These are phyloP conservation scores for Panzeria rudis DNA, from an alignment of 2,888 invertebrate species.

Conservation along the genomic window DNA sequence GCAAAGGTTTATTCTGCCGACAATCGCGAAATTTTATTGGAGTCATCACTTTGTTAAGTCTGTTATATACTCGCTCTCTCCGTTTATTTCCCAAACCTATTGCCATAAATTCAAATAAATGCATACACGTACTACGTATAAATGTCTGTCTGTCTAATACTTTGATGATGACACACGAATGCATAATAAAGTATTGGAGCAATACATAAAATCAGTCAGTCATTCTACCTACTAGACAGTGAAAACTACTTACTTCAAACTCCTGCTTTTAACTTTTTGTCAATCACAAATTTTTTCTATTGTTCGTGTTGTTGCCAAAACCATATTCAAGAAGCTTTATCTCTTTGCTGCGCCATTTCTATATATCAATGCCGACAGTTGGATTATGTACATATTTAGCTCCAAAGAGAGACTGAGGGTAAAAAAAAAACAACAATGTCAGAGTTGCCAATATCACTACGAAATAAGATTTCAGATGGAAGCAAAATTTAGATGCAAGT, in stretches of 20 bases:
- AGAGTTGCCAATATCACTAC: conserved; percentile 40
- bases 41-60: conserved; percentile 61
- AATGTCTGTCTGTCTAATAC: conserved; percentile 44
- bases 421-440: not conserved
- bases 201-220: conserved; percentile 55
- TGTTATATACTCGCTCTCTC: conserved; percentile 44
- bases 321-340: conserved; percentile 64
- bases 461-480: not conserved
- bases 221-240: conserved; percentile 62
- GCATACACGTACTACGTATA: conserved; percentile 40
- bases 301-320: conserved; percentile 58
- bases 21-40: conserved; percentile 63
- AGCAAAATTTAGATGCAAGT: not conserved
- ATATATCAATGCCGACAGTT: conserved; percentile 46
- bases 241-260: conserved; percentile 63
- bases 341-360: conserved; percentile 60
- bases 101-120: conserved; percentile 49
- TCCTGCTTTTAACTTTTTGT: conserved; percentile 53
- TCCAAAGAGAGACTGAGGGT: not conserved
- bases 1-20: conserved; percentile 55
- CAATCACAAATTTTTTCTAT: conserved; percentile 45
- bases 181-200: conserved; percentile 43
- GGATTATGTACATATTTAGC: conserved; percentile 29
- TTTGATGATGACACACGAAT: conserved; percentile 58
- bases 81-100: conserved; percentile 36